Percentiles rank a stretch among this genome's conserved stretches.
Evolutionary conservation across 2,113 vertebrate species (phyloP).

Genomic region (Atlantisia rogersi): DNA sequence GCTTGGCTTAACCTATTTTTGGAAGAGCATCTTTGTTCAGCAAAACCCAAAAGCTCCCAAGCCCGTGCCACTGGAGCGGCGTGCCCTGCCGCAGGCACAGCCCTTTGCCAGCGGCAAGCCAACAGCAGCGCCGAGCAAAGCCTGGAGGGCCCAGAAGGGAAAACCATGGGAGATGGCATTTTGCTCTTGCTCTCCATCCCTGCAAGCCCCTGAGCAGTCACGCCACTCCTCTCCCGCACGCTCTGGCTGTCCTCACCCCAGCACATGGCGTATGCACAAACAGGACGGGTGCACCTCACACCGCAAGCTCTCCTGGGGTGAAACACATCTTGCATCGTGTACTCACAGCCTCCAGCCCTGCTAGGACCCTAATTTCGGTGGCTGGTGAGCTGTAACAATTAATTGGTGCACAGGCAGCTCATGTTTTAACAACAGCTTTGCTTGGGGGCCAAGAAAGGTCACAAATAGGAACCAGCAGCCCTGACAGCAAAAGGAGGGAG

Average conservation of each 20-base stretch:
- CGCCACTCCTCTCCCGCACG: fast-evolving
- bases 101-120: fast-evolving
- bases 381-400: neutral
- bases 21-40: conserved; percentile 28
- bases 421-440: neutral
- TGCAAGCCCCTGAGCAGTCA: neutral
- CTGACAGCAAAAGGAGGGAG: neutral
- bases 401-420: neutral
- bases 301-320: neutral
- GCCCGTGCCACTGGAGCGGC: neutral
- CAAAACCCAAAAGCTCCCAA: conserved; percentile 1
- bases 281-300: neutral
- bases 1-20: conserved; percentile 41
- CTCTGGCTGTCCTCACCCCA: fast-evolving
- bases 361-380: neutral
- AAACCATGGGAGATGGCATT: neutral
- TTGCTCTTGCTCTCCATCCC: neutral
- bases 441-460: neutral
- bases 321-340: neutral
- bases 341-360: neutral
- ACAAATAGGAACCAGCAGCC: neutral
- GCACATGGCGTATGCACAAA: fast-evolving
- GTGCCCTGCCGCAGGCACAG: neutral
- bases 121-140: neutral
- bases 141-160: neutral